Conservation (phyloP, 2,797 vertebrate genomes). For the Phrynocephalus guinanensis region DNA sequence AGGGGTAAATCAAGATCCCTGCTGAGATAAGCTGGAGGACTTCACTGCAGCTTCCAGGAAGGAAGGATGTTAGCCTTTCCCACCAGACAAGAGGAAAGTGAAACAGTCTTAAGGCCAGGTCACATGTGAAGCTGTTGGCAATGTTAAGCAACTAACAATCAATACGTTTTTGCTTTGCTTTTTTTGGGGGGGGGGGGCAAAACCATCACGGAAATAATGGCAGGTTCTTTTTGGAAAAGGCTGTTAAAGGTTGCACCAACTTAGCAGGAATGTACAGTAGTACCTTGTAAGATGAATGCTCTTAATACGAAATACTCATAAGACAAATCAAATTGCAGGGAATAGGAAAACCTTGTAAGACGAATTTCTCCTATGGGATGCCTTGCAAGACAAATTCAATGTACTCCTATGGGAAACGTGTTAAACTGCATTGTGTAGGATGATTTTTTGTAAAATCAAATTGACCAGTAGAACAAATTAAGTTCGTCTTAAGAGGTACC, state of each 20-base stretch:
- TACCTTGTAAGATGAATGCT: too few relatives aligned
- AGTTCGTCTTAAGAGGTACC: too few relatives aligned
- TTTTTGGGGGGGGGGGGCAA: neutral
- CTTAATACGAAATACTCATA: too few relatives aligned
- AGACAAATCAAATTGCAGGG: too few relatives aligned
- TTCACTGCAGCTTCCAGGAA: neutral
- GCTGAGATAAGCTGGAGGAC: slow-evolving; percentile 14
- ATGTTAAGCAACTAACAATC: neutral
- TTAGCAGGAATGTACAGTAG: too few relatives aligned
- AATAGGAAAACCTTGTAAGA: too few relatives aligned
- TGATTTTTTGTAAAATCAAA: too few relatives aligned
- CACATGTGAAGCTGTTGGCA: neutral
- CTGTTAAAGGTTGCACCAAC: neutral
- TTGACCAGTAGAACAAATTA: neutral
- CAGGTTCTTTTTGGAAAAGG: neutral
- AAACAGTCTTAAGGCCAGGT: neutral
- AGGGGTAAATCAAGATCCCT: neutral
- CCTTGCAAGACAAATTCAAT: too few relatives aligned
- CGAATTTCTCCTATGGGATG: too few relatives aligned
- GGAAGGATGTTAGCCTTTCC: neutral
- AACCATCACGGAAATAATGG: neutral
- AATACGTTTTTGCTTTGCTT: neutral
- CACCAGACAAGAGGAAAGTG: neutral
- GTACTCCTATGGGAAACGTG: too few relatives aligned
- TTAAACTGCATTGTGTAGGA: too few relatives aligned